phyloP scores from a whole-genome alignment of 2,113 vertebrate genomes.

The Catharus fuscescens region DNA sequence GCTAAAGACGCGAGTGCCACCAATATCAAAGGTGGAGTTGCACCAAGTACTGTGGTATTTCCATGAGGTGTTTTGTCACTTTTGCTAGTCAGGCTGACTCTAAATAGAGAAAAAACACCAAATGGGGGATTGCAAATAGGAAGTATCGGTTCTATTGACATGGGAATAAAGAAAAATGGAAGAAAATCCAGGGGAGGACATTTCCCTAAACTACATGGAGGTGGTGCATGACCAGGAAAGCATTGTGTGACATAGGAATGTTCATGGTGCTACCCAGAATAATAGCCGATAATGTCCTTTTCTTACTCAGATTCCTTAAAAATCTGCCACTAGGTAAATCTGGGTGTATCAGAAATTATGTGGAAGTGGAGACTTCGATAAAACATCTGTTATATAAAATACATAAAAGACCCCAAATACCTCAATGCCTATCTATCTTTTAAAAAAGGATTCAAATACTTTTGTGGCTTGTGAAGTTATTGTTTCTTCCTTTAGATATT shows the following conservation, averaged over 20 bases:
- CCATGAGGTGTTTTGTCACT: not conserved
- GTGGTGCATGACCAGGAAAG: not conserved
- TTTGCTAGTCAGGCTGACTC: not conserved
- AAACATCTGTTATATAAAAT: not conserved
- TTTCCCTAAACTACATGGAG: accelerated
- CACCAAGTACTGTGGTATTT: not conserved
- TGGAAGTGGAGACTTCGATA: not conserved
- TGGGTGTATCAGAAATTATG: not conserved
- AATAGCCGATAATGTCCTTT: not conserved
- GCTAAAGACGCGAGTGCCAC: not conserved
- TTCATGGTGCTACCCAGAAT: not conserved
- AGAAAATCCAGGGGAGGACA: not conserved
- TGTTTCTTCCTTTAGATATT: not conserved
- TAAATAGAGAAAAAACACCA: not conserved
- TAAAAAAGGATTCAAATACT: not conserved
- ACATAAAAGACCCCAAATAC: not conserved
- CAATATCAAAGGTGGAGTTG: not conserved
- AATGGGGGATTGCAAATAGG: accelerated
- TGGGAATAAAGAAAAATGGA: not conserved
- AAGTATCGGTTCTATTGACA: not conserved
- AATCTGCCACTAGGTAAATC: not conserved
- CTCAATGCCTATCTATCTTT: not conserved
- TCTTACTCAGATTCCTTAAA: not conserved
- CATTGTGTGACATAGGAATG: not conserved
- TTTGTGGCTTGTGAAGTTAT: not conserved